phyloP scores from a whole-genome alignment of 2,113 vertebrate genomes.

The Ia io region DNA sequence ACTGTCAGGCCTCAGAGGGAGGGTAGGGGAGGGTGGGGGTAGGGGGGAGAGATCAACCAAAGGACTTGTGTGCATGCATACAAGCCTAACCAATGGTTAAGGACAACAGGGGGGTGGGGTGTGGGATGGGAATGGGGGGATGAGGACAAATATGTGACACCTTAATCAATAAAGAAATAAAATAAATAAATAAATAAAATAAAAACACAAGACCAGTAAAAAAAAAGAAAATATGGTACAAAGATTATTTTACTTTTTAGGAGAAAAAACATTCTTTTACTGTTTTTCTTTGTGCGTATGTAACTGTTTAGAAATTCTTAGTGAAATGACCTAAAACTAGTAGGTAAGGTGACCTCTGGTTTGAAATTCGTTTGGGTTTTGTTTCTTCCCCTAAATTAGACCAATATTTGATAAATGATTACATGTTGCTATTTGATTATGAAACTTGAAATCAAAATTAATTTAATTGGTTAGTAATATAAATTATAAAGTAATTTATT shows the following conservation, averaged over 20 bases:
- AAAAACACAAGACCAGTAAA: too few relatives aligned
- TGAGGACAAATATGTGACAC: too few relatives aligned
- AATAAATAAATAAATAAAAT: too few relatives aligned
- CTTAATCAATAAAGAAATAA: too few relatives aligned
- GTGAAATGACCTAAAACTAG: not conserved
- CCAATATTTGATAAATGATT: not conserved
- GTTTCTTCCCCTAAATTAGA: not conserved
- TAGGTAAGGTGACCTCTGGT: not conserved
- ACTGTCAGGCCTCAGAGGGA: too few relatives aligned
- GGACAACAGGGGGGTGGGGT: too few relatives aligned
- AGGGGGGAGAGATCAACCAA: too few relatives aligned
- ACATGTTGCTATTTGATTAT: not conserved
- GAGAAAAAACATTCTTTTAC: not conserved
- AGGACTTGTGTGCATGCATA: too few relatives aligned
- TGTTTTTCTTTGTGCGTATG: not conserved
- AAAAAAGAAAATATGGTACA: not conserved
- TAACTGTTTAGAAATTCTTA: conserved; percentile 25
- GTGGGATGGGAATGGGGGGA: too few relatives aligned
- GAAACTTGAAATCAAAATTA: conserved; percentile 11
- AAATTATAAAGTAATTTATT: not conserved
- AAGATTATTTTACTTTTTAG: not conserved
- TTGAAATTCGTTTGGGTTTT: not conserved
- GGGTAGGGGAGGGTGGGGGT: too few relatives aligned
- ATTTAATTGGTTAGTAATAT: not conserved
- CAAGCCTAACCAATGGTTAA: too few relatives aligned